Evolutionary conservation across 2,888 invertebrate genomes (phyloP), one percentile per base, ranked within the genome.

Genomic region (Elmis aenea): DNA sequence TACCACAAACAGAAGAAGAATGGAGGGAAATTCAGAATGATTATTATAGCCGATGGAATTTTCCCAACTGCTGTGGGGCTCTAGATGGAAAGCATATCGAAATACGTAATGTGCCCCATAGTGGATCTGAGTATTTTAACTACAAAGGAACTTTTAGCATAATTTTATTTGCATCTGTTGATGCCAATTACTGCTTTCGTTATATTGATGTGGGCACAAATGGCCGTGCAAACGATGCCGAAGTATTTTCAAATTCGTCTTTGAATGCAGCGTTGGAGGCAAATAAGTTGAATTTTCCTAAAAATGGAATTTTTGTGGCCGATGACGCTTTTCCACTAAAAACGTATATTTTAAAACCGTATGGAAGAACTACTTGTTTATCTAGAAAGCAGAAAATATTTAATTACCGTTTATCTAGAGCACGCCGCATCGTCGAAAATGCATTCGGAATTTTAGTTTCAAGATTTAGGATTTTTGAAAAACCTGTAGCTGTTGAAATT

Each of bases 191-290:
- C 18, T 33, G 37, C 21, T 45, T 45, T 40, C 26, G 39, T 20
- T 47, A 41, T 37, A 28, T 43, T 26, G 29, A 37, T 23, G 30
- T 43, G 18, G 37, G 33, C 14, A 40, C 43, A 38, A 45, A 45
- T 42, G 44, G 45, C 13, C 16, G 47, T 10, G 42, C 27, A 15
- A 49, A 44, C 24, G 46, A 32, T 38, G 38, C 22, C 30, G 15
- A 18, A 6, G 15, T 30, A 15, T 30, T 30, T 30, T 2, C 6
- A 4, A 13, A 22, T 6, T 22, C 14, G n/a, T 21, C 20, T 2
- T 30, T 30, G 21, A 23, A 30, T 23, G 12, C 10, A 14, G 14
- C 30, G 15, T 12, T 30, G 20, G 4, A 18, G 13, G 14, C 13
- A 12, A 30, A 30, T 14, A 4, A 9, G n/a, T 9, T 30, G 13